phyloP scores from a whole-genome alignment of 2,113 vertebrate species.

The Dicerorhinus sumatrensis region DNA sequence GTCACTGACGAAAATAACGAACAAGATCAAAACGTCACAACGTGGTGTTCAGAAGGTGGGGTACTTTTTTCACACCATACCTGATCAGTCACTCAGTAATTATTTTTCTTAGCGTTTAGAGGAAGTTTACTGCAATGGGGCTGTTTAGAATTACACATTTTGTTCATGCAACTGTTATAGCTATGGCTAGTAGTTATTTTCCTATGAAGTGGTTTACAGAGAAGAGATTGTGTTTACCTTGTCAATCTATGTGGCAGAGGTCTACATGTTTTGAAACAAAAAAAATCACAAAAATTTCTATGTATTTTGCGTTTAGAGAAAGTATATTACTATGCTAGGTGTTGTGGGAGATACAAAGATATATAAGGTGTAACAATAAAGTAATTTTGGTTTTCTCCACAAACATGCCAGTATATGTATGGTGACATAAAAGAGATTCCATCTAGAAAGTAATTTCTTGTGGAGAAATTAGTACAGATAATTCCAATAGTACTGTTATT shows the following conservation, averaged over 20 bases:
- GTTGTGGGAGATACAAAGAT: neutral
- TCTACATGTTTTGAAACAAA: neutral
- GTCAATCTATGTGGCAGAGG: neutral
- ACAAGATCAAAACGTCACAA: neutral
- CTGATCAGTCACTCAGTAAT: neutral
- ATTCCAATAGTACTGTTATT: neutral
- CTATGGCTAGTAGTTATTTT: neutral
- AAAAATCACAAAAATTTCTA: neutral
- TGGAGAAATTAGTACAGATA: neutral
- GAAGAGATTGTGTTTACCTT: neutral
- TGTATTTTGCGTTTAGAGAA: neutral
- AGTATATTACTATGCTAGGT: neutral
- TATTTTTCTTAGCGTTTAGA: neutral
- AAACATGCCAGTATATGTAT: neutral
- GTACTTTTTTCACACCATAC: neutral
- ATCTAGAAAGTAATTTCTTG: neutral
- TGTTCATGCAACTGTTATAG: neutral
- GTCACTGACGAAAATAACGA: neutral
- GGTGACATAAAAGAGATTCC: neutral
- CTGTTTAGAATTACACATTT: neutral
- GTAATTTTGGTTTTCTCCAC: neutral
- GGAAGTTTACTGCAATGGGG: neutral
- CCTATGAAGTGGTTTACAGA: neutral
- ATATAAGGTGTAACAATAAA: neutral
- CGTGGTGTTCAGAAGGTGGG: no score